Conservation (phyloP, 2,888 invertebrate species). For the Dryobota labecula region DNA sequence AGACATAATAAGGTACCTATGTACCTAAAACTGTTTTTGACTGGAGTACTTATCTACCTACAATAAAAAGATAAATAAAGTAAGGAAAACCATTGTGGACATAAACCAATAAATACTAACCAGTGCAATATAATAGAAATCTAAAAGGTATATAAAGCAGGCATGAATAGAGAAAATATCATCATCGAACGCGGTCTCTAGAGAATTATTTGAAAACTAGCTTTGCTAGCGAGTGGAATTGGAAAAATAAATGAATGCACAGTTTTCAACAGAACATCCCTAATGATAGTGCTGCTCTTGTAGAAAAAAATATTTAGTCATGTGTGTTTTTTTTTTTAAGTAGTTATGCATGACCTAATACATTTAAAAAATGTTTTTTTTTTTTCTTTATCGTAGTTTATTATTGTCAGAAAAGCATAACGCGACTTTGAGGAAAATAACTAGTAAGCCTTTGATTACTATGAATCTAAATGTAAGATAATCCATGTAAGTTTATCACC, state of each 20-base stretch:
- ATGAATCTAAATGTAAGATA: not conserved
- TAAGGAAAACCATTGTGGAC: not conserved
- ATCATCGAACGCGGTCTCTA: conserved; percentile 32
- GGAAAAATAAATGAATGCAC: conserved; percentile 44
- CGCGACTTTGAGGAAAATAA: not conserved
- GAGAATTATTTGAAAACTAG: conserved; percentile 55
- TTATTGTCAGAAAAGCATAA: not conserved
- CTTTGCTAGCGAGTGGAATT: conserved; percentile 35
- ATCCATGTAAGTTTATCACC: not conserved
- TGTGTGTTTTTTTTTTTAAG: not conserved
- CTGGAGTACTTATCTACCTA: too few species aligned
- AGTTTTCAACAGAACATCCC: conserved; percentile 16
- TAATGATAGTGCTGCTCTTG: conserved; percentile 36
- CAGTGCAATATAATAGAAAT: conserved; percentile 3
- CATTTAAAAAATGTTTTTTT: not conserved
- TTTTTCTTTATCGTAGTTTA: not conserved
- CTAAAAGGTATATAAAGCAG: conserved; percentile 13
- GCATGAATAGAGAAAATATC: conserved; percentile 48
- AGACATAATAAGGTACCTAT: too few species aligned
- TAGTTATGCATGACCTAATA: not conserved
- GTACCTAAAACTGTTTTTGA: too few species aligned
- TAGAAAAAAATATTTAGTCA: conserved; percentile 20
- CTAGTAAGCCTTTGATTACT: not conserved
- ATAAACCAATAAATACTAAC: conserved; percentile 2
- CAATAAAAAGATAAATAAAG: too few species aligned